phyloP scores from a whole-genome alignment of 2,888 invertebrate genomes.

The Plagodis pulveraria region DNA sequence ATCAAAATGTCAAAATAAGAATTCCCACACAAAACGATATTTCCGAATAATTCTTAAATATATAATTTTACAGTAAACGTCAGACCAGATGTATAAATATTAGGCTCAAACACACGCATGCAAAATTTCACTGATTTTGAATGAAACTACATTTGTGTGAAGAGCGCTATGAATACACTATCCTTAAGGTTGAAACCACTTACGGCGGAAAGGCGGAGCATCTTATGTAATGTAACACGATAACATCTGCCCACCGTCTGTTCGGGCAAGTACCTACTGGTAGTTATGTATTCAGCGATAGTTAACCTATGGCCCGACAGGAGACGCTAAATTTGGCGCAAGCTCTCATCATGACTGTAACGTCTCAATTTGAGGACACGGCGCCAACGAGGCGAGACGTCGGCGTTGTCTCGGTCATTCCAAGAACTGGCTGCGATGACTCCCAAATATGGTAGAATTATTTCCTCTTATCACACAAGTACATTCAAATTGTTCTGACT shows the following conservation, averaged over 20 bases:
- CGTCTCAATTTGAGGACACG: conserved; percentile 10
- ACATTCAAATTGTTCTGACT: no score
- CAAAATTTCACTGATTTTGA: no score
- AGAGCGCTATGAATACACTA: no score
- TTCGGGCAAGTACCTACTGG: not conserved
- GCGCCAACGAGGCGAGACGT: conserved; percentile 21
- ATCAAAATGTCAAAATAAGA: no score
- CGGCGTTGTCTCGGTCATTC: conserved; percentile 7
- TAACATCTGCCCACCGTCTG: conserved; percentile 9
- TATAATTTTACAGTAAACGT: no score
- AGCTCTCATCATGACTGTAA: conserved; percentile 11
- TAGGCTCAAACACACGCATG: no score
- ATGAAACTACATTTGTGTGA: no score
- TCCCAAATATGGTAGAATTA: not conserved
- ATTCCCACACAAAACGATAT: no score
- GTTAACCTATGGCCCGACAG: conserved; percentile 13
- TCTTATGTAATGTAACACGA: not conserved
- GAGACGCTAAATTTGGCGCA: conserved; percentile 15
- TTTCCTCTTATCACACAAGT: not conserved
- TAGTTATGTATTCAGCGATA: not conserved
- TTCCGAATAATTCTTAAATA: no score
- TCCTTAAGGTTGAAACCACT: no score
- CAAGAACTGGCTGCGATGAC: conserved; percentile 7
- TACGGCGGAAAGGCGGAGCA: conserved; percentile 4
- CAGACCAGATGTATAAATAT: no score